These are phyloP conservation scores for Scopus umbretta DNA, from an alignment of 2,113 vertebrate species.

Conservation along the genomic window DNA sequence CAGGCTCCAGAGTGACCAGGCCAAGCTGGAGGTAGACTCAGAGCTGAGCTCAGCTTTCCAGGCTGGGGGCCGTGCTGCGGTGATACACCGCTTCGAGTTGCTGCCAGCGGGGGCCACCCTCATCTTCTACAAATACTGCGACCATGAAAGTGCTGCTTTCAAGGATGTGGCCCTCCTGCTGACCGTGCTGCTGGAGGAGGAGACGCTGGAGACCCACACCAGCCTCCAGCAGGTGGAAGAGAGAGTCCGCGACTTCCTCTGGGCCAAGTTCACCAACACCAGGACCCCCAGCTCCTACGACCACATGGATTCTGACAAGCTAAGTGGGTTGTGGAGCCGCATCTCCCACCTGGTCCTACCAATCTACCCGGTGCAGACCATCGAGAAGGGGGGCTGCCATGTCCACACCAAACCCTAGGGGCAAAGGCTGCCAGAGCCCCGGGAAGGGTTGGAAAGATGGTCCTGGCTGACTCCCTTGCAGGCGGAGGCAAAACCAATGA, in stretches of 20 bases:
- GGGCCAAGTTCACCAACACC: constrained; percentile 67
- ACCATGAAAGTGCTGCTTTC: constrained; percentile 89
- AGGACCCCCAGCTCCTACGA: constrained; percentile 37
- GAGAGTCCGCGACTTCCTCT: constrained; percentile 85
- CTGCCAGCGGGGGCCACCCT: constrained; percentile 88
- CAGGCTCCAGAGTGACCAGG: constrained; percentile 74
- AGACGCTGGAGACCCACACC: constrained; percentile 61
- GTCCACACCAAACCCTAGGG: neutral
- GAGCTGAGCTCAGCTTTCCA: constrained; percentile 79
- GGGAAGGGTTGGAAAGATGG: neutral
- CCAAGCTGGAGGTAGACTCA: constrained; percentile 83
- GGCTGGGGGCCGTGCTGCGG: constrained; percentile 74
- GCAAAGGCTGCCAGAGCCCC: neutral
- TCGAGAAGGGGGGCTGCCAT: constrained; percentile 66
- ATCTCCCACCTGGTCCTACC: constrained; percentile 81
- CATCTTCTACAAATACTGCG: constrained; percentile 97
- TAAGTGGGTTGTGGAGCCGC: constrained; percentile 81
- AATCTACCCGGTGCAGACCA: constrained; percentile 52
- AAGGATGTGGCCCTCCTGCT: constrained; percentile 86
- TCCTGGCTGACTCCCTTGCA: neutral
- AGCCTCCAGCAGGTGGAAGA: constrained; percentile 79
- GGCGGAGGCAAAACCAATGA: neutral
- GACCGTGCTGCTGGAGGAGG: constrained; percentile 83
- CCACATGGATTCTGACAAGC: constrained; percentile 75
- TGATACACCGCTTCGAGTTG: constrained; percentile 86